Conservation (phyloP, 30 jellyfish, hydroid and myxozoan genomes). For the Cassiopea xamachana region DNA sequence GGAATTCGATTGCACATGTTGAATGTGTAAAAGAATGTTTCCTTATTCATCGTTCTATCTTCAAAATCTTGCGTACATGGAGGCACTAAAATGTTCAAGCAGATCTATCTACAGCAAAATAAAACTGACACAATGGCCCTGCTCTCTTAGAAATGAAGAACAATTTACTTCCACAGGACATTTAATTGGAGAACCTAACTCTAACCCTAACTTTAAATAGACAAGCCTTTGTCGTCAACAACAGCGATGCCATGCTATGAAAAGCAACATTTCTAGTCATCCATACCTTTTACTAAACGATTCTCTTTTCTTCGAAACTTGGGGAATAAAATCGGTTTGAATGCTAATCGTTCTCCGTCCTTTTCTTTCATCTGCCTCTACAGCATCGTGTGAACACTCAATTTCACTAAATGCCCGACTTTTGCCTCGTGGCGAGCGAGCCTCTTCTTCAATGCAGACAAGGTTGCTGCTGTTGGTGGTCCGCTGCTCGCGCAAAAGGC, state of each 20-base stretch:
- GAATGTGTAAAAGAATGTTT: too few relatives aligned
- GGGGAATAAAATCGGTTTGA: conserved; percentile 45
- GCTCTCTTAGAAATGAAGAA: too few relatives aligned
- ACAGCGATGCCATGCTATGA: not conserved
- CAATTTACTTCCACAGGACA: too few relatives aligned
- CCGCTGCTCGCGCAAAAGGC: conserved; percentile 84
- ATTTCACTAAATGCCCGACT: conserved; percentile 22
- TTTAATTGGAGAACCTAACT: too few relatives aligned
- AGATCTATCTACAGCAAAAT: too few relatives aligned
- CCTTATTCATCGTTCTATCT: too few relatives aligned
- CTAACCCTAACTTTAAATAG: too few relatives aligned
- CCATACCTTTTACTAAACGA: conserved; percentile 35
- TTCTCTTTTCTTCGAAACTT: conserved; percentile 32
- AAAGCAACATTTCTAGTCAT: not conserved
- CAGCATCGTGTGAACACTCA: conserved; percentile 5
- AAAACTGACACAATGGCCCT: too few relatives aligned
- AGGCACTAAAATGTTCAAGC: too few relatives aligned
- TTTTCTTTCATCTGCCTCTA: not conserved
- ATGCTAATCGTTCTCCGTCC: conserved; percentile 36
- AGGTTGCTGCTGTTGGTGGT: conserved; percentile 53
- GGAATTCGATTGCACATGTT: too few relatives aligned
- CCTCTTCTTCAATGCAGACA: conserved; percentile 85
- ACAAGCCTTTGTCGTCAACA: too few relatives aligned
- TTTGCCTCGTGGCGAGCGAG: conserved; percentile 63
- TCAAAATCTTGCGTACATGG: too few relatives aligned